A percentile compares a stretch with the other conserved stretches of the same genome.
These are phyloP conservation scores for Cistogaster globosa DNA, from an alignment of 2,888 invertebrate genomes.

Conservation along the genomic window DNA sequence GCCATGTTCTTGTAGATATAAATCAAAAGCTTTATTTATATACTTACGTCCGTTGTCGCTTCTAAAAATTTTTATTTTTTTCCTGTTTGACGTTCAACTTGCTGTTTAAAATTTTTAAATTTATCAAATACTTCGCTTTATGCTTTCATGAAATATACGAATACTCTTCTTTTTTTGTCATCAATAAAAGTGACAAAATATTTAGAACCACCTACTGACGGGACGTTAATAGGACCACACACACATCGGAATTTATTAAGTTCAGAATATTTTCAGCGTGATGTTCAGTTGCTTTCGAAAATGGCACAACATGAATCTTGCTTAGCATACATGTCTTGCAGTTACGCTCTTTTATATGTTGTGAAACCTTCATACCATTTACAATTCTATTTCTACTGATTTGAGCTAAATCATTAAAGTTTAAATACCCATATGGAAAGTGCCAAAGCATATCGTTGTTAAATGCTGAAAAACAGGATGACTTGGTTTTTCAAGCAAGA, in stretches of 20 bases:
- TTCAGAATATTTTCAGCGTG: slow-evolving; percentile 15
- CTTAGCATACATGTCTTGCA: slow-evolving; percentile 39
- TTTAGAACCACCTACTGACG: slow-evolving; percentile 38
- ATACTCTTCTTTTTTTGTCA: slow-evolving; percentile 22
- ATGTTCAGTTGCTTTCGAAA: slow-evolving; percentile 6
- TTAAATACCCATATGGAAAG: slow-evolving; percentile 51
- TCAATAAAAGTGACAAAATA: slow-evolving; percentile 57
- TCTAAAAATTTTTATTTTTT: slow-evolving; percentile 45
- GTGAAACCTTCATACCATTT: background rate
- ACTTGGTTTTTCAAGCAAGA: background rate
- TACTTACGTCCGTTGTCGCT: slow-evolving; percentile 58
- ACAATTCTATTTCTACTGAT: slow-evolving; percentile 13
- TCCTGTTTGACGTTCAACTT: slow-evolving; percentile 53
- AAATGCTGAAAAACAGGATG: background rate
- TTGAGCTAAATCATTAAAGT: slow-evolving; percentile 29
- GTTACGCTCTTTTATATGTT: background rate
- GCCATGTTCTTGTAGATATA: slow-evolving; percentile 57
- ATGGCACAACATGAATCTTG: slow-evolving; percentile 39
- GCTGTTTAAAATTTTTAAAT: slow-evolving; percentile 40
- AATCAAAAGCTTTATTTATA: slow-evolving; percentile 51
- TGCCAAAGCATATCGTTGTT: slow-evolving; percentile 41
- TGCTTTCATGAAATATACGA: slow-evolving; percentile 47
- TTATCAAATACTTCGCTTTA: slow-evolving; percentile 49
- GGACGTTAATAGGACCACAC: slow-evolving; percentile 53
- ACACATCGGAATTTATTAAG: slow-evolving; percentile 55